A percentile compares a stretch with the other conserved stretches of the same genome.
Conservation (phyloP, 2,797 vertebrate genomes). For the Pseudochromis fuscus region DNA sequence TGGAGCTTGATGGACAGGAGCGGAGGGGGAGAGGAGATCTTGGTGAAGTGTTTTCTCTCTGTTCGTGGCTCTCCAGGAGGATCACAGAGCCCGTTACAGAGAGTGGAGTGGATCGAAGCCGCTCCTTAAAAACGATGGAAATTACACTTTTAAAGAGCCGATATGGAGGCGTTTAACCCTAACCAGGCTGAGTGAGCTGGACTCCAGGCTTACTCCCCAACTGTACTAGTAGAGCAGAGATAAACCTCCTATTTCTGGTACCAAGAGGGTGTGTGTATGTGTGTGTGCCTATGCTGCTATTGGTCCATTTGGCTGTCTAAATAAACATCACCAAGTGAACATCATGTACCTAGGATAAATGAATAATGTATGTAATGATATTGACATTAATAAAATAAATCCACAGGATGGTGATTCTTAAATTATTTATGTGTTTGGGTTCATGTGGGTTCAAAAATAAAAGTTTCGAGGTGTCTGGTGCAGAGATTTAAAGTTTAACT, state of each 20-base stretch:
- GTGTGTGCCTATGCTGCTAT: constrained; percentile 71
- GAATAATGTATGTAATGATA: constrained; percentile 53
- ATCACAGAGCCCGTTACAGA: constrained; percentile 8
- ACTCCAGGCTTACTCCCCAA: constrained; percentile 16
- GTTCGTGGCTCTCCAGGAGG: constrained; percentile 15
- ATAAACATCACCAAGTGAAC: constrained; percentile 50
- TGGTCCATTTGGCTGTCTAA: constrained; percentile 53
- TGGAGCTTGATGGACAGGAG: constrained; percentile 35
- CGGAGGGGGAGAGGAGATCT: constrained; percentile 23
- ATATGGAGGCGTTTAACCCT: not conserved
- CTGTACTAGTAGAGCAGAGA: too few relatives aligned
- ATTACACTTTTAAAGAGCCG: constrained; percentile 7
- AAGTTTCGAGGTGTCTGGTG: too few relatives aligned
- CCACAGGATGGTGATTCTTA: not conserved
- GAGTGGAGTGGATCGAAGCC: constrained; percentile 23
- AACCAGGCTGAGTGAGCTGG: constrained; percentile 30
- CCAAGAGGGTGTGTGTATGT: constrained; percentile 3
- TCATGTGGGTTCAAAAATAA: not conserved
- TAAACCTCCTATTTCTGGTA: constrained; percentile 32
- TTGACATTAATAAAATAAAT: constrained; percentile 63
- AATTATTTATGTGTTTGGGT: too few relatives aligned
- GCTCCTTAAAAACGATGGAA: constrained; percentile 39
- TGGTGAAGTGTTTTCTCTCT: constrained; percentile 11
- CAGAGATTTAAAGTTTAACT: too few relatives aligned
- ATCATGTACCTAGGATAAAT: constrained; percentile 48